Evolutionary conservation across 2,113 vertebrate genomes (phyloP).

Genomic region (Holacanthus passer): DNA sequence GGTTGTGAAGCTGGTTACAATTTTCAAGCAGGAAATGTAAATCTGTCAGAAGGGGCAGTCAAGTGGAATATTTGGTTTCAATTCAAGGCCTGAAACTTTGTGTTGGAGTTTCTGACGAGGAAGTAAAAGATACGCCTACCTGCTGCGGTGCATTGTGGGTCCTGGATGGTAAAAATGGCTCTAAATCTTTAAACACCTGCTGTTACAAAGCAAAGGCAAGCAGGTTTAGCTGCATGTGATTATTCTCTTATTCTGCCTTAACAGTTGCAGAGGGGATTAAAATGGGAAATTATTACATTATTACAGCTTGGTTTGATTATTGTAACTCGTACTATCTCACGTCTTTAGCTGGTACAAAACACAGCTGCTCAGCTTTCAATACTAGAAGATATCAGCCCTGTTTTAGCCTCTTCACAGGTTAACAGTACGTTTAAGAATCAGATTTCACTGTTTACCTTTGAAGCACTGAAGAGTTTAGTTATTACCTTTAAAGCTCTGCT

Average conservation of each 20-base stretch:
- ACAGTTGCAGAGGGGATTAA: background rate
- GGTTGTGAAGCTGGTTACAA: background rate
- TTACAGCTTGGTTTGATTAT: too few species aligned
- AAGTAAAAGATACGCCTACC: conserved; percentile 9
- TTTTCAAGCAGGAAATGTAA: conserved; percentile 2
- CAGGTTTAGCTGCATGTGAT: background rate
- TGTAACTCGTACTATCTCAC: too few species aligned
- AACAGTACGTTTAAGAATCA: too few species aligned
- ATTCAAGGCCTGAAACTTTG: conserved; percentile 20
- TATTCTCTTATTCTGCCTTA: background rate
- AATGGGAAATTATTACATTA: too few species aligned
- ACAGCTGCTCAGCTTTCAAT: too few species aligned
- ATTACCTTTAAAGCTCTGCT: too few species aligned
- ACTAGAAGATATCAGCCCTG: too few species aligned
- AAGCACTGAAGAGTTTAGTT: too few species aligned
- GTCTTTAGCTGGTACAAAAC: too few species aligned
- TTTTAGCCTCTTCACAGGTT: too few species aligned
- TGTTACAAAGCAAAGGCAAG: background rate
- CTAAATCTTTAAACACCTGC: background rate
- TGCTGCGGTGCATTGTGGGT: conserved; percentile 14
- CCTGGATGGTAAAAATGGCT: background rate
- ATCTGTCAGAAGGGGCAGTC: background rate
- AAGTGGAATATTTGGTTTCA: background rate
- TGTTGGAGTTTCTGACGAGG: conserved; percentile 25
- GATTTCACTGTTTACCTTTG: too few species aligned